Evolutionary conservation across 1,140 invertebrate species (phyloP), one percentile per base, ranked within the genome.

Genomic region (Macrobrachium nipponense): DNA sequence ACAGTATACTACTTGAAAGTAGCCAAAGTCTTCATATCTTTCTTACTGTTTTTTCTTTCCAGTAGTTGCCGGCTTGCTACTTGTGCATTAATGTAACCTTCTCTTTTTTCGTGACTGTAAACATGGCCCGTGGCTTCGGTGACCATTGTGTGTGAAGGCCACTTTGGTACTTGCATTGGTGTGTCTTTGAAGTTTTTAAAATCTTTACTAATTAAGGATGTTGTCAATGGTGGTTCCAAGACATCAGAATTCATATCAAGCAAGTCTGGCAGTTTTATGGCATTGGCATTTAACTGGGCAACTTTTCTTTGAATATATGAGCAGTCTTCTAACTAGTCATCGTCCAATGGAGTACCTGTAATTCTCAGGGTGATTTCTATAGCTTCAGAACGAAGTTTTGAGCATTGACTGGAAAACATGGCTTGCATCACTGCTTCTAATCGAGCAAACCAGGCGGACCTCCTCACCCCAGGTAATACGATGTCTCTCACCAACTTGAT

Each of bases 1-100:
- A n/a, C n/a, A n/a, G n/a, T n/a, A n/a, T n/a, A n/a, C n/a, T n/a
- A n/a, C n/a, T n/a, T n/a, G n/a, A n/a, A 76, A 76, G 44, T 76
- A 76, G 73, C 73, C 73, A 76, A 76, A 76, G 73, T 43, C 73
- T 10, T 76, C 73, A 76, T 76, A 76, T 76, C 73, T 43, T 76
- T 76, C 73, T 76, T 76, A 43, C 44, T 76, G n/a, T n/a, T n/a
- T 20, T 76, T 76, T 36, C 73, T 76, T 76, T 76, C 73, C 73
- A 36, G 73, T 18, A 76, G 73, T 76, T 20, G 20, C 27, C 20
- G 73, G 10, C 44, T 12, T 5, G 20, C n/a, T 7, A 20, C 44
- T 76, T 20, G 23, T 10, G 8, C 8, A 10, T 76, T 27, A 76
- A 27, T 18, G 23, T 27, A 76, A 18, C 18, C 44, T 36, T 43